Percentiles rank a stretch among this genome's conserved stretches.
phyloP scores from a whole-genome alignment of 1,140 invertebrate species.

The Camponotus vicinus region DNA sequence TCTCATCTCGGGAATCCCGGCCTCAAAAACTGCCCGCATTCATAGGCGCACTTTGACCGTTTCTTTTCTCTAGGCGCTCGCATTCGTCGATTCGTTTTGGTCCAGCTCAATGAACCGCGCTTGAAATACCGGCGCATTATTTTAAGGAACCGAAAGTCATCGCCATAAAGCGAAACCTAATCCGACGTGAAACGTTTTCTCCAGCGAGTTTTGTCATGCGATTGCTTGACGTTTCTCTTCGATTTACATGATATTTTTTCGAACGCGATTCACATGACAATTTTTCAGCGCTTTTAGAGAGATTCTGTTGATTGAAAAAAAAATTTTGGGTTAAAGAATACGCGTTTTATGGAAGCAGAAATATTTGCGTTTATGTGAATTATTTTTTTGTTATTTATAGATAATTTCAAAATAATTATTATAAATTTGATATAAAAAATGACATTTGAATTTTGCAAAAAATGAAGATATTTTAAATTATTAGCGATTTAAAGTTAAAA shows the following conservation, averaged over 20 bases:
- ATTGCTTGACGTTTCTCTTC: neutral
- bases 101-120: neutral
- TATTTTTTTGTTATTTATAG: neutral
- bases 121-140: conserved; percentile 33
- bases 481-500: too few relatives aligned
- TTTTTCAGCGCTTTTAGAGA: neutral
- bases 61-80: neutral
- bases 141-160: conserved; percentile 17
- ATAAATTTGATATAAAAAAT: neutral
- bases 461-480: neutral
- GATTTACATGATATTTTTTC: neutral
- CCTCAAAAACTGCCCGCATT: neutral
- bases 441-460: neutral
- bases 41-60: neutral
- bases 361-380: neutral
- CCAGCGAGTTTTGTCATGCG: neutral
- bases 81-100: conserved; percentile 51
- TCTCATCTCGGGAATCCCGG: neutral
- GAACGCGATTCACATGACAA: neutral
- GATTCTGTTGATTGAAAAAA: neutral
- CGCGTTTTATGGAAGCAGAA: too few relatives aligned
- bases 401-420: neutral
- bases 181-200: neutral
- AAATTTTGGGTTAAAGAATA: neutral
- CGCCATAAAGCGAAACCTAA: neutral